A percentile compares a stretch with the other conserved stretches of the same genome.
Evolutionary conservation across 2,797 vertebrate genomes (phyloP).

Genomic region (Hypotaenidia philippensis): DNA sequence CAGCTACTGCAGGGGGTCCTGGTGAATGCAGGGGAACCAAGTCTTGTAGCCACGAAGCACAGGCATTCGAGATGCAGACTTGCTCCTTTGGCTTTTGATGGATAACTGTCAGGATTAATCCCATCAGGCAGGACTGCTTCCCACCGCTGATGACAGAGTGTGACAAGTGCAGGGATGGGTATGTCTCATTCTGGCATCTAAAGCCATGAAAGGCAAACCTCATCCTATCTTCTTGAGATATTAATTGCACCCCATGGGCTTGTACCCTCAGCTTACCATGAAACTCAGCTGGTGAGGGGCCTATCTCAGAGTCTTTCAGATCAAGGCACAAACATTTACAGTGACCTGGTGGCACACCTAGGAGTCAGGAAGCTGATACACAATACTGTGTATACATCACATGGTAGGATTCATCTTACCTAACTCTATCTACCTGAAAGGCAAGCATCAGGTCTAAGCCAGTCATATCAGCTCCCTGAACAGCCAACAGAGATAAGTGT

Average conservation of each 20-base stretch:
- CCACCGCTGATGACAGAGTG: neutral
- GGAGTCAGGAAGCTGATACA: neutral
- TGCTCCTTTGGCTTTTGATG: neutral
- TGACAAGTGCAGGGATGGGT: neutral
- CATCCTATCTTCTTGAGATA: neutral
- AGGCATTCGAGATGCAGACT: neutral
- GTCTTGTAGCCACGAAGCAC: neutral
- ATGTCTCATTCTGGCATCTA: neutral
- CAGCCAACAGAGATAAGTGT: neutral
- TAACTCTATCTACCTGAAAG: constrained; percentile 58
- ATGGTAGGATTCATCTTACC: constrained; percentile 66
- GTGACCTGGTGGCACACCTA: neutral
- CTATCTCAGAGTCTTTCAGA: neutral
- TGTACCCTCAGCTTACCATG: rapidly evolving
- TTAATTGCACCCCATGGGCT: neutral
- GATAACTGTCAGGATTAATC: neutral
- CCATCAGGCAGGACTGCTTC: neutral
- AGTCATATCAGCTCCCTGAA: constrained; percentile 34
- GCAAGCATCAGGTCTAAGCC: constrained; percentile 10
- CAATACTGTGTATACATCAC: neutral
- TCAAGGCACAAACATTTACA: neutral
- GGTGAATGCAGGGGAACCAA: neutral
- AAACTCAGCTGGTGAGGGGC: neutral
- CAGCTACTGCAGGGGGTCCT: neutral
- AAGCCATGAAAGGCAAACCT: neutral